Conservation (phyloP, 2,113 vertebrate species). For the Oryzias woworae region DNA sequence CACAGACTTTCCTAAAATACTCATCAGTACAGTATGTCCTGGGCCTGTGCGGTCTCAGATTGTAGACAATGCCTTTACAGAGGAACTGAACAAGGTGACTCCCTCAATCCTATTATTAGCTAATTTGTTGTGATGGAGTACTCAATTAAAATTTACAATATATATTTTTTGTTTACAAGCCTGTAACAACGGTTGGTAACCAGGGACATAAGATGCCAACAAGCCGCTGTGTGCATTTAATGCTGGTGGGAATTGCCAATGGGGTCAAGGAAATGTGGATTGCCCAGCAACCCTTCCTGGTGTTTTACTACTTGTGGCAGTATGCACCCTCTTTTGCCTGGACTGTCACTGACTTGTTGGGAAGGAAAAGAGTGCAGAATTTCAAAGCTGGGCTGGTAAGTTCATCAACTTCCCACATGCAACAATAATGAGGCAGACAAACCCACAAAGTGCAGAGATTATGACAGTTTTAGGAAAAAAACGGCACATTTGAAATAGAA, state of each 20-base stretch:
- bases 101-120: background rate
- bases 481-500: conserved; percentile 5
- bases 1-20: conserved; percentile 82
- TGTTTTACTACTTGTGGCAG: conserved; percentile 85
- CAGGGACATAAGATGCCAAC: conserved; percentile 90
- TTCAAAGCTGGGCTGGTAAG: conserved; percentile 88
- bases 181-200: conserved; percentile 56
- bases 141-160: conserved; percentile 1
- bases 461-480: background rate
- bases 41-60: conserved; percentile 92
- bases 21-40: conserved; percentile 86
- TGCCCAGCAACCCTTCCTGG: conserved; percentile 84
- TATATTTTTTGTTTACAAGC: conserved; percentile 34
- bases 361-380: conserved; percentile 85
- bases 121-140: background rate
- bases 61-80: conserved; percentile 86
- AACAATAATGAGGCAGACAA: background rate
- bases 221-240: conserved; percentile 84
- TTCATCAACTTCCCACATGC: background rate
- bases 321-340: conserved; percentile 86
- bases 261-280: conserved; percentile 91
- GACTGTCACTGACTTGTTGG: conserved; percentile 78
- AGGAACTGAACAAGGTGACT: conserved; percentile 84
- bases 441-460: background rate
- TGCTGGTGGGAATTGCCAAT: conserved; percentile 85